Evolutionary conservation across 2,113 vertebrate genomes (phyloP), one percentile per base, ranked within the genome.

Genomic region (Parus major): DNA sequence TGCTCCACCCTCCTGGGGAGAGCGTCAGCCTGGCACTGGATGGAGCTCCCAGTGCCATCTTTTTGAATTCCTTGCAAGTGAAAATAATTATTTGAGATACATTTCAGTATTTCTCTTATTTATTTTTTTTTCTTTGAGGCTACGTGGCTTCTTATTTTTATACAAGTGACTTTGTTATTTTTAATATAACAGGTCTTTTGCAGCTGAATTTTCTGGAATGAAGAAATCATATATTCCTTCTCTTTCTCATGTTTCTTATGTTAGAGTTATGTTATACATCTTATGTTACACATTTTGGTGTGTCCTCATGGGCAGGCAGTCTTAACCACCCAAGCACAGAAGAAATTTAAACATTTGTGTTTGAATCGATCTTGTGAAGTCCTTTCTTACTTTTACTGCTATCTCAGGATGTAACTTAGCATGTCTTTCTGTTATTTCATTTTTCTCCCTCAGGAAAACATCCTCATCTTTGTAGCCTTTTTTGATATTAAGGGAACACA

Each of bases 1-100:
- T 25, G 24, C 53, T 61, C 44, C 24, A 4, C 24, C 23, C 20
- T 41, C 23, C 16, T 18, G 21, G n/a, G 39, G 12, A 65, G 24
- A 31, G 33, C 0, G 0, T 36, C 14, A 15, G n/a, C 42, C 31
- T 0, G 0, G 28, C 8, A 29, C 0, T 61, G 46, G 18, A 10
- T 39, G 24, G 31, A 60, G 21, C 35, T 60, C 31, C 20, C 25
- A 41, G 19, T 3, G 1, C 20, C 14, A 3, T 36, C 76, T 73
- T 22, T 31, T 29, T 31, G 33, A 17, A 14, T 66, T 73, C 15
- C 28, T 50, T 56, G 21, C 6, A 10, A 79, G 41, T 46, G 14
- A 65, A 90, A 80, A 72, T 41, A 61, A 36, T 59, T 57, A 15
- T 49, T 68, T 42, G 20, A 1, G 1, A 17, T 47, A 12, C 4